phyloP scores from a whole-genome alignment of 2,113 vertebrate species.

The Petrocephalus zakoni region DNA sequence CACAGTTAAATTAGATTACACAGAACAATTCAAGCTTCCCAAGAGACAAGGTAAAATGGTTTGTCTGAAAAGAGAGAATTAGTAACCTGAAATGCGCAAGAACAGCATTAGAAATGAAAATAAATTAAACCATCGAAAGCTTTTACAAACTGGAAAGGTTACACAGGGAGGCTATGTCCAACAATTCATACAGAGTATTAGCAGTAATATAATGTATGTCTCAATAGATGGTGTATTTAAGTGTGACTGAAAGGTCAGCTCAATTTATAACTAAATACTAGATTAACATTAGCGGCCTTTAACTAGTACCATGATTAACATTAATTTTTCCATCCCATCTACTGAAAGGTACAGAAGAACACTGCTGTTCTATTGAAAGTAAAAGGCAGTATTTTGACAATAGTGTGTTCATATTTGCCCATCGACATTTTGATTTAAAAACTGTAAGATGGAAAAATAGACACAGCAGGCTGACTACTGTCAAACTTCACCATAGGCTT shows the following conservation, averaged over 20 bases:
- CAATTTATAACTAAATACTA: not conserved
- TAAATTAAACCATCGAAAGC: not conserved
- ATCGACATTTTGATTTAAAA: not conserved
- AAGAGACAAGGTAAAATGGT: not conserved
- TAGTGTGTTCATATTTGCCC: not conserved
- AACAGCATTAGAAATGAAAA: not conserved
- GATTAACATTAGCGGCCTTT: not conserved
- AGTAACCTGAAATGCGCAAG: not conserved
- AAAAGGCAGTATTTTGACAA: not conserved
- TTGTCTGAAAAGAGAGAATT: not conserved
- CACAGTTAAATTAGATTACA: conserved; percentile 5
- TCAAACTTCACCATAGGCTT: not conserved
- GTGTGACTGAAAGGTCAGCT: not conserved
- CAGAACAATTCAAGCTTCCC: not conserved
- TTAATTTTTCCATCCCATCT: not conserved
- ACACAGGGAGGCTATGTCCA: not conserved
- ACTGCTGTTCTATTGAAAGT: not conserved
- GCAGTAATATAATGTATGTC: not conserved
- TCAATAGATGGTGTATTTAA: not conserved
- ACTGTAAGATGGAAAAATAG: not conserved
- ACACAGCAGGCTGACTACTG: not conserved
- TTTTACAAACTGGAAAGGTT: not conserved
- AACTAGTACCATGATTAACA: not conserved
- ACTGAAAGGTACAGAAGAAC: not conserved
- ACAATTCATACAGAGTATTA: not conserved